A percentile compares a stretch with the other conserved stretches of the same genome.
Conservation (phyloP, 2,888 invertebrate species). For the Neria commutata region DNA sequence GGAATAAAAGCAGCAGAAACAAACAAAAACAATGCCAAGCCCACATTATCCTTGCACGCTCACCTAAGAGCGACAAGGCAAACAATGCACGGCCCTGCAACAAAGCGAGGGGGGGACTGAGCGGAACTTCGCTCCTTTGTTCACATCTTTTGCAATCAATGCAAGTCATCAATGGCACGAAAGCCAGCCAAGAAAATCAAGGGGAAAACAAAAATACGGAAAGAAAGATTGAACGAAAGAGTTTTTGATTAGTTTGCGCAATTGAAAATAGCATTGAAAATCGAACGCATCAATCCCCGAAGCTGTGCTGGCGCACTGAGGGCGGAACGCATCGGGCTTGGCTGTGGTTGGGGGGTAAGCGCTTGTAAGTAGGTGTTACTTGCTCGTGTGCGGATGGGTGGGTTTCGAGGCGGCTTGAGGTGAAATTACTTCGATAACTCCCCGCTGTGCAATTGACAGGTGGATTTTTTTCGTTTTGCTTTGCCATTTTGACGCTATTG, state of each 20-base stretch:
- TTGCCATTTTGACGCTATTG: background rate
- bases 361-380: background rate
- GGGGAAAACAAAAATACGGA: background rate
- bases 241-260: slow-evolving; percentile 59
- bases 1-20: slow-evolving; percentile 3
- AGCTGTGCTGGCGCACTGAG: too few relatives aligned
- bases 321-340: too few relatives aligned
- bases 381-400: background rate
- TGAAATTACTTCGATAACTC: slow-evolving; percentile 3
- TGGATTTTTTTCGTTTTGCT: slow-evolving; percentile 32
- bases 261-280: slow-evolving; percentile 41
- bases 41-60: background rate
- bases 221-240: slow-evolving; percentile 11
- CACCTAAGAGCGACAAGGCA: background rate
- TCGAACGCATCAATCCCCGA: too few relatives aligned
- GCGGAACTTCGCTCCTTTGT: slow-evolving; percentile 22
- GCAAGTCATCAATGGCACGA: background rate
- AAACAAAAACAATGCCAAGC: too few relatives aligned
- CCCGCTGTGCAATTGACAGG: slow-evolving; percentile 46
- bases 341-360: background rate
- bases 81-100: background rate
- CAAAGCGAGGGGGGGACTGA: background rate
- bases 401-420: background rate
- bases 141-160: slow-evolving; percentile 24
- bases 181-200: background rate